These are phyloP conservation scores for Aphis craccivora DNA, from an alignment of 1,140 invertebrate species.

Conservation along the genomic window DNA sequence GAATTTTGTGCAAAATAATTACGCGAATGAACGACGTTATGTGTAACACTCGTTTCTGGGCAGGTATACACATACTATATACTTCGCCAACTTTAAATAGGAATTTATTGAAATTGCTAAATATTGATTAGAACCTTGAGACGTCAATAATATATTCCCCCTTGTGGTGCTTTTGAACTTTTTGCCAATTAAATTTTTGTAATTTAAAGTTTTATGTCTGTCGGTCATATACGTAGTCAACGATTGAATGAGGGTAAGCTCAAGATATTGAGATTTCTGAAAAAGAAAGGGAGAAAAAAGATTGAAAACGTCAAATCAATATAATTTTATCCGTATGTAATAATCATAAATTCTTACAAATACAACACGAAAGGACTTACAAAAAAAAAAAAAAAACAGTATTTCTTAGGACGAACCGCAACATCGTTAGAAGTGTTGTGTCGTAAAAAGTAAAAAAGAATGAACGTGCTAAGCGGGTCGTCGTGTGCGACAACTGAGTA, in stretches of 20 bases:
- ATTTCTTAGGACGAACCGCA: neutral
- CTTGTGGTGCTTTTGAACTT: neutral
- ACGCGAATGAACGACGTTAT: neutral
- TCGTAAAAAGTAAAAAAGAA: neutral
- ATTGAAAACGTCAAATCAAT: neutral
- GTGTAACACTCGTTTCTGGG: neutral
- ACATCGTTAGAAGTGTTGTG: neutral
- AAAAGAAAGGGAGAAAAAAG: neutral
- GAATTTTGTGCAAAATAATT: neutral
- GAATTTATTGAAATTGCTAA: conserved; percentile 6
- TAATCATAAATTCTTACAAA: neutral
- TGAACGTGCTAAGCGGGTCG: neutral
- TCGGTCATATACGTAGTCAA: neutral
- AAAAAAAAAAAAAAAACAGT: neutral
- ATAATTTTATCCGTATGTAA: neutral
- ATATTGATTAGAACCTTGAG: neutral
- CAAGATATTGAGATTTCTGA: neutral
- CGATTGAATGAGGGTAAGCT: neutral
- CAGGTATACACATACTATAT: neutral
- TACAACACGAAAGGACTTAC: neutral
- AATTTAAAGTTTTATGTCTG: neutral
- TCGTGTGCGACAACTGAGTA: neutral
- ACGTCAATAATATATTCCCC: neutral
- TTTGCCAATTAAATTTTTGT: conserved; percentile 7
- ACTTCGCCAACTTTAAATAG: neutral